Evolutionary conservation across 2,797 vertebrate genomes (phyloP).

Genomic region (Neosilurus hyrtlii): DNA sequence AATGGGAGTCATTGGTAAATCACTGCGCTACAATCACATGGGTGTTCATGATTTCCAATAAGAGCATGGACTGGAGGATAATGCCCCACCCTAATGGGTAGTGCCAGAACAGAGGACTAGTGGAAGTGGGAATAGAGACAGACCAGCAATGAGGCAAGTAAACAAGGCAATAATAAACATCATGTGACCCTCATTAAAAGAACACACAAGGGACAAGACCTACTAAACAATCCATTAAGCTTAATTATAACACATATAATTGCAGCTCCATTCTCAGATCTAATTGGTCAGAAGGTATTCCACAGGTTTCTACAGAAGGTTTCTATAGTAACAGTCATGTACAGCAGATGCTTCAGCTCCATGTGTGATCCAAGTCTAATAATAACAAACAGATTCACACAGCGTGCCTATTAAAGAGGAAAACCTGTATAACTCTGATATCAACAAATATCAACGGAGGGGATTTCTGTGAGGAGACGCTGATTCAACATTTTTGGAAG

Average conservation of each 20-base stretch:
- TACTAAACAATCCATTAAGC: neutral
- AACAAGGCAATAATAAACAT: neutral
- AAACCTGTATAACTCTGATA: neutral
- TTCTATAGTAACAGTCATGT: neutral
- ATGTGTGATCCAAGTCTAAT: neutral
- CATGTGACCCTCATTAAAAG: constrained; percentile 47
- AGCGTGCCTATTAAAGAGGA: neutral
- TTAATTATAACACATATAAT: neutral
- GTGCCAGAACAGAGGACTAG: neutral
- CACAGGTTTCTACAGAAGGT: neutral
- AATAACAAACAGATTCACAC: neutral
- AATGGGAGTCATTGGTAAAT: neutral
- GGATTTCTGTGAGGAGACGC: neutral
- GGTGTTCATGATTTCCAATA: neutral
- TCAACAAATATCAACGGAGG: no score
- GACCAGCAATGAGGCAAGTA: neutral
- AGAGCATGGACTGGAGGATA: neutral
- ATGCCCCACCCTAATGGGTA: neutral
- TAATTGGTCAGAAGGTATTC: neutral
- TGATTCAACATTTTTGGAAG: neutral
- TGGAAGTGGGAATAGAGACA: neutral
- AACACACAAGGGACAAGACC: constrained; percentile 9
- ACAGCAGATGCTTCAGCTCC: neutral
- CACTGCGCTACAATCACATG: neutral
- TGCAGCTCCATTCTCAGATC: neutral